phyloP scores from a whole-genome alignment of 2,113 vertebrate species.

The Cavia porcellus region DNA sequence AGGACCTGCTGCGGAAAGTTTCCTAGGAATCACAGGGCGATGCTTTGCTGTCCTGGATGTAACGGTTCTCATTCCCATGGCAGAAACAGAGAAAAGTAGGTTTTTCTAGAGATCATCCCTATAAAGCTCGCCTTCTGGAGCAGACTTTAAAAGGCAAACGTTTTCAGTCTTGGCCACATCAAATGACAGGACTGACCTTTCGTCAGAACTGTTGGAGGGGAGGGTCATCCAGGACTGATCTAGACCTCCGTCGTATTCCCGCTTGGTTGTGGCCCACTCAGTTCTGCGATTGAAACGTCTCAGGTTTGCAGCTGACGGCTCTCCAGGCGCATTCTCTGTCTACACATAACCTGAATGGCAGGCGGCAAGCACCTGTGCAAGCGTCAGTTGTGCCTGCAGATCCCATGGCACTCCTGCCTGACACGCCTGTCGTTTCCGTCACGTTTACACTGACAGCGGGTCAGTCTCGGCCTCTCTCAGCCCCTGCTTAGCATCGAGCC shows the following conservation, averaged over 20 bases:
- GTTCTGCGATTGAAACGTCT: slow-evolving; percentile 68
- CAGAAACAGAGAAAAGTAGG: background rate
- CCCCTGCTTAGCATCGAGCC: background rate
- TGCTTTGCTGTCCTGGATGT: background rate
- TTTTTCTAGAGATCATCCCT: background rate
- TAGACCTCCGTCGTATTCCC: slow-evolving; percentile 14
- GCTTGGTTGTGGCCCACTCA: slow-evolving; percentile 66
- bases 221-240: slow-evolving; percentile 55
- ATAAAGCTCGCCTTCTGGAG: slow-evolving; percentile 34
- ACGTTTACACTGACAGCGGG: background rate
- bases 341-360: slow-evolving; percentile 71
- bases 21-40: background rate
- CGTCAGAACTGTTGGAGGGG: slow-evolving; percentile 47
- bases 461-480: background rate
- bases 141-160: slow-evolving; percentile 44
- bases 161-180: slow-evolving; percentile 37
- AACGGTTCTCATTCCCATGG: background rate
- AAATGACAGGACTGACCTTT: slow-evolving; percentile 64
- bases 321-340: slow-evolving; percentile 65
- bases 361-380: slow-evolving; percentile 43
- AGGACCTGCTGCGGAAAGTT: background rate
- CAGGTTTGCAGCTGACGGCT: slow-evolving; percentile 49
- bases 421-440: background rate
- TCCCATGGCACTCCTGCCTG: background rate
- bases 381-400: slow-evolving; percentile 64